Percentiles rank a stretch among this genome's conserved stretches.
Conservation (phyloP, 37 sponge, comb jelly and placozoan species). For the Ephydatia muelleri region DNA sequence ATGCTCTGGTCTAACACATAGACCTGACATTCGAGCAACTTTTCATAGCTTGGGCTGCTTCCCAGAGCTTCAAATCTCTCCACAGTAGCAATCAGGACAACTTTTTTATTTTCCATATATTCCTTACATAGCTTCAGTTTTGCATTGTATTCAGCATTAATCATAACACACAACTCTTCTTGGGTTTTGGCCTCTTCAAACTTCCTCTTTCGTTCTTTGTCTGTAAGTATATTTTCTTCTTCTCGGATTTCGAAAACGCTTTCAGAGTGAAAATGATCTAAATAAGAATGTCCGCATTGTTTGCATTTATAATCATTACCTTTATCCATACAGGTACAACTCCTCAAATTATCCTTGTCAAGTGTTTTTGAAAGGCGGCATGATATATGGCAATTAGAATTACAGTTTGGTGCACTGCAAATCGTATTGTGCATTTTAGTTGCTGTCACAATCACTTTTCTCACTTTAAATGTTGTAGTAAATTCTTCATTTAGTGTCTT, state of each 20-base stretch:
- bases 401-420: no score
- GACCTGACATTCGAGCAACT: constrained; percentile 23
- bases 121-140: background rate
- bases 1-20: constrained; percentile 5
- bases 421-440: background rate
- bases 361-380: background rate
- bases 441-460: background rate
- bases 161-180: constrained; percentile 18
- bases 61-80: constrained; percentile 30
- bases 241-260: background rate
- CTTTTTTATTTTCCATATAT: constrained; percentile 7
- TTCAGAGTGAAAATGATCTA: constrained; percentile 20
- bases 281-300: constrained; percentile 31
- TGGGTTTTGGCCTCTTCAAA: constrained; percentile 22
- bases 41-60: constrained; percentile 20
- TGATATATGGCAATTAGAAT: no score
- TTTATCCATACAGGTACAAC: constrained; percentile 27
- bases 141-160: background rate
- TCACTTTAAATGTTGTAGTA: no score
- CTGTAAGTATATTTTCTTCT: background rate
- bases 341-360: constrained; percentile 28
- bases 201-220: constrained; percentile 12
- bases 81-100: background rate
- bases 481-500: constrained; percentile 2
- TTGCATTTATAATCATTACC: constrained; percentile 1